Evolutionary conservation across 2,113 vertebrate genomes (phyloP).

Genomic region (Narcine bancroftii): DNA sequence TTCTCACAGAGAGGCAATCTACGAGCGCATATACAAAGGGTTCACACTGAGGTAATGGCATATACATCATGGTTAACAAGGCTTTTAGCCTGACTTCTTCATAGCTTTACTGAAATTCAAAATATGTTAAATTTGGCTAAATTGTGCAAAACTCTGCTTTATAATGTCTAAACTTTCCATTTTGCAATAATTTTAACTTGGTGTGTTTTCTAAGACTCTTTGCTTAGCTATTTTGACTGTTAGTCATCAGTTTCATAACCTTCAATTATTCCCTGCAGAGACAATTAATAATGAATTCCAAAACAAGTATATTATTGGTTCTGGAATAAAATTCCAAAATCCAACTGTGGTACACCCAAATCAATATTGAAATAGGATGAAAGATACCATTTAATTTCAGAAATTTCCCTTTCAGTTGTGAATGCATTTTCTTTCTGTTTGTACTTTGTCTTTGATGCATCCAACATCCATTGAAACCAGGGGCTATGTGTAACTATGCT

Average conservation of each 20-base stretch:
- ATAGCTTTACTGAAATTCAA: not conserved
- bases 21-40: constrained; percentile 90
- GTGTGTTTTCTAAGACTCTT: not conserved
- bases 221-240: not conserved
- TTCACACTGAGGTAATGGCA: constrained; percentile 84
- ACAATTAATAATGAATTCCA: not conserved
- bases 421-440: not conserved
- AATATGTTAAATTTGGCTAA: not conserved
- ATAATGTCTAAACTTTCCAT: not conserved
- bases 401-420: not conserved
- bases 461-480: not conserved
- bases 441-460: not conserved
- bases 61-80: not conserved
- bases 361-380: not conserved
- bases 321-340: not conserved
- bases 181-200: not conserved
- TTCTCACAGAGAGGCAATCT: constrained; percentile 98
- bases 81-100: not conserved
- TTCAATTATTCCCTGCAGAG: not conserved
- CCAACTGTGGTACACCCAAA: not conserved
- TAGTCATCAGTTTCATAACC: not conserved
- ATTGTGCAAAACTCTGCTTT: not conserved
- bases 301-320: not conserved
- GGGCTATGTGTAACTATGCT: not conserved
- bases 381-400: not conserved